These are phyloP conservation scores for Yponomeuta cagnagella DNA, from an alignment of 2,888 invertebrate species.

Conservation along the genomic window DNA sequence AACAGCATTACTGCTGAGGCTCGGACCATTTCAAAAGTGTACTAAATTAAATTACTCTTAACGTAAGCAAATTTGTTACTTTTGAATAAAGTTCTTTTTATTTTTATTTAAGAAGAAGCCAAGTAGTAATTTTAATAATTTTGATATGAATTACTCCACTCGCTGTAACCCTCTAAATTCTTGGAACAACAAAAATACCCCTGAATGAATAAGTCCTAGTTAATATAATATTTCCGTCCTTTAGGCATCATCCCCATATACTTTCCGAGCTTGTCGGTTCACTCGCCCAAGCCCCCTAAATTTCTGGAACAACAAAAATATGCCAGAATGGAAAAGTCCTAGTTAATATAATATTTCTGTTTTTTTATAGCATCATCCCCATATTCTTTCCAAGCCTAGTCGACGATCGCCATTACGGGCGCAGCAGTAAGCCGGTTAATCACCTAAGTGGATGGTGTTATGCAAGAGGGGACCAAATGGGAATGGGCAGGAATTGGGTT, in stretches of 20 bases:
- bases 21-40: too few species aligned
- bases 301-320: neutral
- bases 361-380: conserved; percentile 20
- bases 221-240: conserved; percentile 16
- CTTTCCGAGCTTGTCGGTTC: conserved; percentile 7
- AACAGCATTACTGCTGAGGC: too few species aligned
- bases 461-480: conserved; percentile 6
- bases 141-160: too few species aligned
- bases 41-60: too few species aligned
- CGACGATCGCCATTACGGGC: conserved; percentile 5
- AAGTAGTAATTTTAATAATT: too few species aligned
- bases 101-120: too few species aligned
- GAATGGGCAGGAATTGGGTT: conserved; percentile 5
- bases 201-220: neutral
- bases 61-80: too few species aligned
- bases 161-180: neutral
- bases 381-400: conserved; percentile 20
- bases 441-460: conserved; percentile 24
- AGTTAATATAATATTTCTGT: conserved; percentile 8
- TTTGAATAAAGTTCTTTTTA: too few species aligned
- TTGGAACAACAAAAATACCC: neutral
- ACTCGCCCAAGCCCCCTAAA: neutral
- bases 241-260: conserved; percentile 20
- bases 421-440: conserved; percentile 20
- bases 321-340: neutral